Evolutionary conservation across 2,113 vertebrate species (phyloP).

Genomic region (Malurus elegans): DNA sequence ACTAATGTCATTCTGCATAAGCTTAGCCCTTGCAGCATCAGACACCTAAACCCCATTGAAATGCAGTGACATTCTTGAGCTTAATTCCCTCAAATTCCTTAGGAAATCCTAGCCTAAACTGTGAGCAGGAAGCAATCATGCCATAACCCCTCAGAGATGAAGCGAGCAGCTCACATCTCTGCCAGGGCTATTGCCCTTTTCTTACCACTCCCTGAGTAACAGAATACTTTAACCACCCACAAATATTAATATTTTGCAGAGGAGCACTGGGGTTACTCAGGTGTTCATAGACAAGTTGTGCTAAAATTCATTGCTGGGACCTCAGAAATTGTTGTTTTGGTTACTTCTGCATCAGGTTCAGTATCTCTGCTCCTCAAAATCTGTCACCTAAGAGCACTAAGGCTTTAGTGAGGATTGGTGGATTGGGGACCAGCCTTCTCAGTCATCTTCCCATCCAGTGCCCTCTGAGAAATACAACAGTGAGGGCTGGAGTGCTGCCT

Average conservation of each 20-base stretch:
- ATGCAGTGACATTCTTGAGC: background rate
- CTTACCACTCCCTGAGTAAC: background rate
- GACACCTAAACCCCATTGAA: background rate
- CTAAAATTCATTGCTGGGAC: background rate
- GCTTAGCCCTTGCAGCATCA: background rate
- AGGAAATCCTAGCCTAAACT: background rate
- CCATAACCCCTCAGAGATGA: background rate
- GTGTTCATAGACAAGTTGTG: background rate
- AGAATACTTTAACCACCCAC: background rate
- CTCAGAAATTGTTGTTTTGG: background rate
- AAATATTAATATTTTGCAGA: background rate
- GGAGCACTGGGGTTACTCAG: background rate
- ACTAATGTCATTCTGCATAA: background rate
- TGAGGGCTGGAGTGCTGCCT: background rate
- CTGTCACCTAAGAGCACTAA: background rate
- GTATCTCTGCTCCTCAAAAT: background rate
- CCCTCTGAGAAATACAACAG: fast-evolving
- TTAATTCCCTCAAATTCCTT: background rate
- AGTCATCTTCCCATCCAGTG: background rate
- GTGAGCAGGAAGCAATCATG: background rate
- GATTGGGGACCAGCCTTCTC: background rate
- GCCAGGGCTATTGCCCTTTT: background rate
- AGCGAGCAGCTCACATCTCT: background rate
- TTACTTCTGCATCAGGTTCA: background rate
- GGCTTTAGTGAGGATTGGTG: background rate